Evolutionary conservation across 2,888 invertebrate genomes (phyloP), one percentile per base, ranked within the genome.

Genomic region (Drosophila setosimentum): DNA sequence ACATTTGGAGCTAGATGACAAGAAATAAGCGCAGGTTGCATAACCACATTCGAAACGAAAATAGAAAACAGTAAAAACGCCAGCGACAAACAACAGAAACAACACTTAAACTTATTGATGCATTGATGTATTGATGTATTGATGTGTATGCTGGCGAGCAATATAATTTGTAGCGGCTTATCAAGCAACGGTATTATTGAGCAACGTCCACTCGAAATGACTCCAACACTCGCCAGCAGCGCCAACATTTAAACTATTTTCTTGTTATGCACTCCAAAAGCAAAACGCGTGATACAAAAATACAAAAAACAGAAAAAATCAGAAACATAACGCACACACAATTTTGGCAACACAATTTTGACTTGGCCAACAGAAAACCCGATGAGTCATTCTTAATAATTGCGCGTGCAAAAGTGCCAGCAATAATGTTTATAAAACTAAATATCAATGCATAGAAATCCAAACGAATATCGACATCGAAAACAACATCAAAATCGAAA

Each of bases 151-250:
- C 66, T 64, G 55, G 57, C 35, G 18, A 58, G 71, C 55, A 60
- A 69, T 88, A 87, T 87, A 73, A 87, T 86, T 86, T 90, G 91
- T 87, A 84, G 91, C 90, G 91, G 90, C 89, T 89, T 86, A 90
- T 86, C 90, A 82, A 77, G 87, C 83, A 76, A 89, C 85, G 91
- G 91, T 78, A 78, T 78, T 89, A 81, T 85, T 89, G 91, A 76
- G 85, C 91, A 90, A 85, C 87, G 84, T 80, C 88, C 90, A 87
- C 83, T 83, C 67, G 78, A 78, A 78, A 42, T 70, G 80, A 77
- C 83, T 69, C 83, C 68, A 80, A 82, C 83, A 72, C 83, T 74
- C 76, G 80, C 83, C 76, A 82, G 68, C 76, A 48, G 32, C 57
- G 76, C 80, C 73, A 81, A 68, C 78, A 77, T 78, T 90, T 84